Base-by-base conservation (phyloP, 2,888 invertebrate species). In the Lathronympha strigana region DNA sequence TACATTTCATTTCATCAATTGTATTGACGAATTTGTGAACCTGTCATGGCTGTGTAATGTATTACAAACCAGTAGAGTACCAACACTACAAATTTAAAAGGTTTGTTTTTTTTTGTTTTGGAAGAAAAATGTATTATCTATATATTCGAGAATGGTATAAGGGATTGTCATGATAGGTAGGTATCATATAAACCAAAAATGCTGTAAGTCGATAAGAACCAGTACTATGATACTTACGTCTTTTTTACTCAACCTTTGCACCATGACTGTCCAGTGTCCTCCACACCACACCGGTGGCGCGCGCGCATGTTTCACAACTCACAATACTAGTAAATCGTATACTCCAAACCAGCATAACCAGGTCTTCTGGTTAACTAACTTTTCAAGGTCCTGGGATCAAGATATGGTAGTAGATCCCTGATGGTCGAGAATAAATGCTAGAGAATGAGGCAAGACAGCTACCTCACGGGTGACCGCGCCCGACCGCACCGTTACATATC, bases 391-490 rank as follows among this genome's bases (percentile, higher is more conserved):
- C 21, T 13, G 43, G 13, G 43, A 11, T 43, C 43, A 43, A 21
- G 21, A 43, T 43, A 43, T 21, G 13, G 19, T 43, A 19, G 43
- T 11, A 21, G 13, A 0, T 1, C 19, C 4, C 19, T 43, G 11
- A 11, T 4, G 5, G 21, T 43, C n/a, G 23, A n/a, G 6, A 23
- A 4, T 19, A n/a, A 23, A 47, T 21, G n/a, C 23, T n/a, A n/a
- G 47, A 1, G 47, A 47, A 25, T 23, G 23, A 47, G 9, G 19
- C 38, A 55, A 45, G 49, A 63, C 63, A 57, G 58, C 63, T 58
- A 63, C 51, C 53, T 47, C 47, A 63, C 62, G 62, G 62, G 62
- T 63, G 62, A 63, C 62, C 62, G 62, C 54, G 54, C 47, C 45
- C 40, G 63, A 19, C 47, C 55, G 33, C 64, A 64, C 60, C 51